Evolutionary conservation across 1,140 invertebrate genomes (phyloP), one percentile per base, ranked within the genome.

Genomic region (Eubasilissa regina): DNA sequence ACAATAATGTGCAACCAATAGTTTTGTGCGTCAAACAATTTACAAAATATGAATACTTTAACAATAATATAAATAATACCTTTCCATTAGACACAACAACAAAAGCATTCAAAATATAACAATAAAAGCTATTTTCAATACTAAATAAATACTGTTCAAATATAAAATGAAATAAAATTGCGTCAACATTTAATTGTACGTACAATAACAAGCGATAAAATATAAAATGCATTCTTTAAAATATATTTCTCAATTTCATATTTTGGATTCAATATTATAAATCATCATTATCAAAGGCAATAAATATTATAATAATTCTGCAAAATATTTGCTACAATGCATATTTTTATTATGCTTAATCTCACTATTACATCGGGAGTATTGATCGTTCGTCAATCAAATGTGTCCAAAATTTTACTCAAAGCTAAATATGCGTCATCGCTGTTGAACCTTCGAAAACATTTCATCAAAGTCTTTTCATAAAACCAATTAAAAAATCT

Each of bases 331-430:
- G 17, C 17, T 19, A 35, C 25, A 35, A 3, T 35, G 25, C 25
- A 35, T 6, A 35, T 35, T 35, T 35, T 35, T 35, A 35, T 6
- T 35, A 35, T 35, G 25, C 25, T 35, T 35, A 3, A 35, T 35
- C 25, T 35, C 25, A 35, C 25, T 35, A 35, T 3, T 35, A 35
- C 25, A 35, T 35, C 1, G 25, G 25, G 6, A 35, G 17, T 19
- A 8, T 15, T 58, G 55, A 58, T 11, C 21, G 9, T 43, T 56
- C 17, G 13, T 68, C 25, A 78, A 48, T 78, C 77, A 15, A 73
- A 62, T 13, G 77, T 78, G 55, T 78, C 66, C 44, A 78, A 73
- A 25, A 78, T 47, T 78, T 51, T 72, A 48, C 77, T 74, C n/a
- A 78, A 47, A 48, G 68, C 77, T 47, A 74, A 60, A 48, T 73